Evolutionary conservation across 2,888 invertebrate species (phyloP).

Genomic region (Bibio marci): DNA sequence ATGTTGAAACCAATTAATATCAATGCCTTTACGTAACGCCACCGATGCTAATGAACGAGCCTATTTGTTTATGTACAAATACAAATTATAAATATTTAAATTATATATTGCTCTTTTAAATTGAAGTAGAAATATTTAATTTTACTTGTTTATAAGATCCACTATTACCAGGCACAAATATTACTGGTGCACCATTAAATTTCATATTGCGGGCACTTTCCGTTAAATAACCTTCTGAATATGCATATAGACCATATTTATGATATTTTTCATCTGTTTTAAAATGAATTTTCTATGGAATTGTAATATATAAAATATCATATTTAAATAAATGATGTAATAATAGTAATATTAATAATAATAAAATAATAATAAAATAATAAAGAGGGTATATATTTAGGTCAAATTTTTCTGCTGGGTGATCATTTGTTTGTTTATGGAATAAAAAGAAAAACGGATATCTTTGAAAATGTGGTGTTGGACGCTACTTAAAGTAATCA

Average conservation of each 20-base stretch:
- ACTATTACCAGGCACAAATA: conserved; percentile 90
- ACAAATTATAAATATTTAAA: too few relatives aligned
- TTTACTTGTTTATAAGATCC: conserved; percentile 76
- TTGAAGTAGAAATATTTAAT: neutral
- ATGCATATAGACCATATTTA: conserved; percentile 72
- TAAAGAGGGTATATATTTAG: conserved; percentile 1
- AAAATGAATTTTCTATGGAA: conserved; percentile 52
- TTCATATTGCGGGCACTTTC: conserved; percentile 50
- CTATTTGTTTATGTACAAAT: too few relatives aligned
- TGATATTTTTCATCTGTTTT: conserved; percentile 45
- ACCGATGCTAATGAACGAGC: conserved; percentile 82
- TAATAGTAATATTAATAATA: too few relatives aligned
- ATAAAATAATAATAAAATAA: neutral
- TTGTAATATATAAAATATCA: neutral
- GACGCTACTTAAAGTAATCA: too few relatives aligned
- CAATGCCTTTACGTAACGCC: conserved; percentile 65
- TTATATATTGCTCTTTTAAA: too few relatives aligned
- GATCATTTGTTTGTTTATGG: too few relatives aligned
- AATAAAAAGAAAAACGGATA: too few relatives aligned
- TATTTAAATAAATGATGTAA: too few relatives aligned
- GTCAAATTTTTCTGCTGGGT: too few relatives aligned
- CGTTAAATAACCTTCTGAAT: conserved; percentile 71
- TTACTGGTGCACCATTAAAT: conserved; percentile 78
- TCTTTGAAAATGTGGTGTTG: too few relatives aligned
- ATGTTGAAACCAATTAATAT: conserved; percentile 48